Percentiles rank a stretch among this genome's conserved stretches.
Evolutionary conservation across 2,113 vertebrate genomes (phyloP).

Genomic region (Scomber colias): DNA sequence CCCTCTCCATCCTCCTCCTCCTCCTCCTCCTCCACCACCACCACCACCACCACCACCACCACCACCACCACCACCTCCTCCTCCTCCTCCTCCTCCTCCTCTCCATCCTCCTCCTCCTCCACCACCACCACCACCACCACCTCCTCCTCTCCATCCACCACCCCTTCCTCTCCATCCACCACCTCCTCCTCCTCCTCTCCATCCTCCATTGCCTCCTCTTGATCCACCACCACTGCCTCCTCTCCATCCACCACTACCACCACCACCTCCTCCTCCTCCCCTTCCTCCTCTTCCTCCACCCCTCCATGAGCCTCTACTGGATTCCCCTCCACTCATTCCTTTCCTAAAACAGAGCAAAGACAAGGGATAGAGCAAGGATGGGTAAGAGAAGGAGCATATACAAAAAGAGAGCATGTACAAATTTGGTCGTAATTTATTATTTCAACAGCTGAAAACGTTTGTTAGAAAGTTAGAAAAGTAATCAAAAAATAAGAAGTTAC

Average conservation of each 20-base stretch:
- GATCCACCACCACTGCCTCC: conserved; percentile 26
- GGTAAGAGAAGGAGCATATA: neutral
- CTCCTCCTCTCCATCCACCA: conserved; percentile 46
- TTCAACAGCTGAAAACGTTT: no score
- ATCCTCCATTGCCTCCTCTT: conserved; percentile 47
- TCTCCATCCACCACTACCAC: conserved; percentile 69
- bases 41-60: conserved; percentile 15
- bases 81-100: conserved; percentile 24
- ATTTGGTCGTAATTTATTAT: no score
- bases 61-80: conserved; percentile 35
- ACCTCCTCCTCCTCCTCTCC: conserved; percentile 29
- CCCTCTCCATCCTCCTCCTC: conserved; percentile 7
- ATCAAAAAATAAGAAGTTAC: no score
- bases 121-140: conserved; percentile 11
- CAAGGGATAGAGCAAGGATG: neutral
- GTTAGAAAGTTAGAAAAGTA: no score
- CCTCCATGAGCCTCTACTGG: conserved; percentile 74
- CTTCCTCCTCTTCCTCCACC: conserved; percentile 70
- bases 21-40: conserved; percentile 11
- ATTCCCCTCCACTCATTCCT: conserved; percentile 74
- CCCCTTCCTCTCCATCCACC: conserved; percentile 23
- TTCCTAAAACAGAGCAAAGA: neutral
- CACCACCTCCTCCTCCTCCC: conserved; percentile 72
- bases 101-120: conserved; percentile 25
- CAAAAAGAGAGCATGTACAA: neutral